A percentile compares a stretch with the other conserved stretches of the same genome.
phyloP scores from a whole-genome alignment of 2,888 invertebrate genomes.

The Dryadula phaetusa region DNA sequence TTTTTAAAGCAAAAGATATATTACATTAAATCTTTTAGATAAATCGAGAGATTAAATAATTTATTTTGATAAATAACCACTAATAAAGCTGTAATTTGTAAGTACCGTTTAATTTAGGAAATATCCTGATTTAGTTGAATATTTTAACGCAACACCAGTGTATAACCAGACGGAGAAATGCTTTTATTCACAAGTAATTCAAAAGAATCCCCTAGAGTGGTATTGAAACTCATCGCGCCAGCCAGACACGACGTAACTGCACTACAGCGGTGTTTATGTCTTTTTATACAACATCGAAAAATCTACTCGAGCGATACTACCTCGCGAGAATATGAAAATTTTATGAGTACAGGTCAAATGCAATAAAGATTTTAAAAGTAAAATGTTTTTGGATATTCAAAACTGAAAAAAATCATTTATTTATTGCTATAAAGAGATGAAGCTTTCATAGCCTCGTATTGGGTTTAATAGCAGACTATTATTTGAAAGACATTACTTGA shows the following conservation, averaged over 20 bases:
- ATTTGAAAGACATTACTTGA: too few relatives aligned
- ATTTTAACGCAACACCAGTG: background rate
- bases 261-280: background rate
- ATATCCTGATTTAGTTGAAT: background rate
- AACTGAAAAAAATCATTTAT: background rate
- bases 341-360: slow-evolving; percentile 1
- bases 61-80: too few relatives aligned
- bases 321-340: slow-evolving; percentile 1
- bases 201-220: background rate
- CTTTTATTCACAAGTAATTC: background rate
- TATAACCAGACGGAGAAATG: background rate
- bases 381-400: background rate
- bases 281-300: background rate
- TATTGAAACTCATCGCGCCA: background rate
- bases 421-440: too few relatives aligned
- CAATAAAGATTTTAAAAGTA: background rate
- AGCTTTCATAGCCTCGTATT: too few relatives aligned
- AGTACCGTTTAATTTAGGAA: too few relatives aligned
- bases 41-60: too few relatives aligned
- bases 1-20: too few relatives aligned
- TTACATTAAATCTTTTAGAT: too few relatives aligned
- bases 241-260: background rate
- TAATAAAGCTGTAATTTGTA: too few relatives aligned
- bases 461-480: too few relatives aligned
- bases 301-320: background rate